Conservation (phyloP, 1,140 invertebrate genomes). For the Cotesia vestalis region DNA sequence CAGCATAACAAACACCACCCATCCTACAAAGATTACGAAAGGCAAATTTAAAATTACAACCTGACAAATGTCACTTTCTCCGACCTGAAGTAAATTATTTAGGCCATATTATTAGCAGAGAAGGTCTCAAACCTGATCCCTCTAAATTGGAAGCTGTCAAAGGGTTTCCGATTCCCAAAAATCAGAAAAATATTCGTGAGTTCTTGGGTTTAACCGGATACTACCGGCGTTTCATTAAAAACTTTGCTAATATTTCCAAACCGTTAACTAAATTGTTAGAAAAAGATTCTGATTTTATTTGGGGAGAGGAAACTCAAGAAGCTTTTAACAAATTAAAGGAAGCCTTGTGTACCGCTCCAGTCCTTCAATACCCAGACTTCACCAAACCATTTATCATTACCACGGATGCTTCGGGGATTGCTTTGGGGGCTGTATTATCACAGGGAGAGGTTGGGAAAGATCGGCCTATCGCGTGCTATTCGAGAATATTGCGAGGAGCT, state of each 20-base stretch:
- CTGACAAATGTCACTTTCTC: too few species aligned
- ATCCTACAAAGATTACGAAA: too few species aligned
- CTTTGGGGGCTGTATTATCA: conserved; percentile 40
- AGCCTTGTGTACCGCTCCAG: not conserved
- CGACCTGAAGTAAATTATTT: too few species aligned
- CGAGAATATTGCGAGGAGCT: not conserved
- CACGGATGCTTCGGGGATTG: conserved; percentile 38
- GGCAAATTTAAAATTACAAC: too few species aligned
- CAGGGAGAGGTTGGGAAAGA: conserved; percentile 40
- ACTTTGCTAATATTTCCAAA: too few species aligned
- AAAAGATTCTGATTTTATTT: conserved; percentile 1
- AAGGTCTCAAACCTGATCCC: not conserved
- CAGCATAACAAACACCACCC: too few species aligned
- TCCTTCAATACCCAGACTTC: conserved; percentile 34
- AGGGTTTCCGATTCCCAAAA: too few species aligned
- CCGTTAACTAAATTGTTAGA: too few species aligned
- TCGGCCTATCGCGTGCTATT: conserved; percentile 44
- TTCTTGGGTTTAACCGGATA: too few species aligned
- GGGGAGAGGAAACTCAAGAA: not conserved
- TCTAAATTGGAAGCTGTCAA: too few species aligned
- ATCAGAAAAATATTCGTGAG: too few species aligned
- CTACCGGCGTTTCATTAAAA: too few species aligned
- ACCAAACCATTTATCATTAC: conserved; percentile 41
- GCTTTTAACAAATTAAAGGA: conserved; percentile 7
- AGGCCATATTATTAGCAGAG: conserved; percentile 2